A percentile compares a stretch with the other conserved stretches of the same genome.
These are phyloP conservation scores for Eupithecia centaureata DNA, from an alignment of 2,888 invertebrate species.

Conservation along the genomic window DNA sequence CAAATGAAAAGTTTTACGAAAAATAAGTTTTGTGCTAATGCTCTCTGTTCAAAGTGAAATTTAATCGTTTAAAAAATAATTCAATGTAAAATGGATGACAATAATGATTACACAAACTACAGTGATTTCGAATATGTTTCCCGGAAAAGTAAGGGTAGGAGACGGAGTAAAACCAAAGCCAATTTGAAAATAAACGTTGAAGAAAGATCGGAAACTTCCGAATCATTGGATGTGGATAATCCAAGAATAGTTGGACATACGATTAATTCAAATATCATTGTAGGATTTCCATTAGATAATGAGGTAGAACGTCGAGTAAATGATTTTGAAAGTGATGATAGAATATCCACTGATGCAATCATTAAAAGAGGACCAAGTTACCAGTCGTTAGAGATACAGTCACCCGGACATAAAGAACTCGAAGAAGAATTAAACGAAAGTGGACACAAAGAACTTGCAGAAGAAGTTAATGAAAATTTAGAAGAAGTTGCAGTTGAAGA, in stretches of 20 bases:
- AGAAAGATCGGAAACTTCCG: constrained; percentile 17
- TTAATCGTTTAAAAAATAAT: not conserved
- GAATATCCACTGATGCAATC: constrained; percentile 19
- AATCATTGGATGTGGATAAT: constrained; percentile 8
- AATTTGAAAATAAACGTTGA: constrained; percentile 16
- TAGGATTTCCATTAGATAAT: constrained; percentile 6
- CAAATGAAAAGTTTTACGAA: not conserved
- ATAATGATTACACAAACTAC: not conserved
- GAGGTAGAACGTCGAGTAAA: not conserved
- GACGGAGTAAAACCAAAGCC: constrained; percentile 18
- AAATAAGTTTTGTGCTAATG: not conserved
- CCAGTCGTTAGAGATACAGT: not conserved
- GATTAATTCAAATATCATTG: not conserved
- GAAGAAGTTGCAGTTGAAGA: not conserved
- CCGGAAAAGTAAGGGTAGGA: constrained; percentile 34
- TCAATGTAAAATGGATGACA: constrained; percentile 18
- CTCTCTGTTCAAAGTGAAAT: not conserved
- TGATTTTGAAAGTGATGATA: not conserved
- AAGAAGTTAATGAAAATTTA: not conserved
- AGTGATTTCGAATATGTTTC: constrained; percentile 21
- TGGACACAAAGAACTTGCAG: not conserved
- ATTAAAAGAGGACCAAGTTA: not conserved
- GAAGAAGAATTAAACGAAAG: not conserved
- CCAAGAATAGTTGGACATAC: not conserved
- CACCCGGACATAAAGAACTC: not conserved